Conservation (phyloP, 1,140 invertebrate genomes). For the Mizuhopecten yessoensis region DNA sequence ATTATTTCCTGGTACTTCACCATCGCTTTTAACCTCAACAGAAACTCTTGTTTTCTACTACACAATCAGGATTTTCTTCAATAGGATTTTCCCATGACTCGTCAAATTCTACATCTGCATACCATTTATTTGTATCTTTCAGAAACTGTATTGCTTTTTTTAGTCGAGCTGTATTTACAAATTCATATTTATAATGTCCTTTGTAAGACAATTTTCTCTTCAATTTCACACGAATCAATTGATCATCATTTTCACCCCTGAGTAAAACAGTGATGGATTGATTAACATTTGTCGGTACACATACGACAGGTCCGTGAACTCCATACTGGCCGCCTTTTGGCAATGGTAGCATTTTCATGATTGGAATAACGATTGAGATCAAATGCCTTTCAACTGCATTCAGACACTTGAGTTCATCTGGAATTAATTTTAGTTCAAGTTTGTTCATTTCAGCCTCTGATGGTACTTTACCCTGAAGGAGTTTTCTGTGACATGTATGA, state of each 20-base stretch:
- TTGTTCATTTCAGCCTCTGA: conserved; percentile 29
- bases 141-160: conserved; percentile 40
- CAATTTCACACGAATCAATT: conserved; percentile 49
- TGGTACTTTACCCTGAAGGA: not conserved
- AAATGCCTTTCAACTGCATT: conserved; percentile 52
- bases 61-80: not conserved
- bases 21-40: no score
- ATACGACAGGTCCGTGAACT: conserved; percentile 52
- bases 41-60: no score
- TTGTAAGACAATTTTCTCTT: conserved; percentile 57
- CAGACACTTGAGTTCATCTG: conserved; percentile 43
- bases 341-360: conserved; percentile 56
- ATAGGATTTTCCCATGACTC: not conserved
- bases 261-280: conserved; percentile 41
- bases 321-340: conserved; percentile 52
- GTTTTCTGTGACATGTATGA: conserved; percentile 44
- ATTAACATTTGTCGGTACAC: conserved; percentile 54
- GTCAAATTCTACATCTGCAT: conserved; percentile 42
- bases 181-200: conserved; percentile 51
- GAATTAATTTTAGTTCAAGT: conserved; percentile 47
- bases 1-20: not conserved
- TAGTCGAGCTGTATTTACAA: conserved; percentile 51
- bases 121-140: conserved; percentile 54
- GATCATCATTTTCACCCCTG: conserved; percentile 43
- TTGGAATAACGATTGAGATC: conserved; percentile 47